Evolutionary conservation across 2,888 invertebrate genomes (phyloP), one percentile per base, ranked within the genome.

Genomic region (Euclidia mi): DNA sequence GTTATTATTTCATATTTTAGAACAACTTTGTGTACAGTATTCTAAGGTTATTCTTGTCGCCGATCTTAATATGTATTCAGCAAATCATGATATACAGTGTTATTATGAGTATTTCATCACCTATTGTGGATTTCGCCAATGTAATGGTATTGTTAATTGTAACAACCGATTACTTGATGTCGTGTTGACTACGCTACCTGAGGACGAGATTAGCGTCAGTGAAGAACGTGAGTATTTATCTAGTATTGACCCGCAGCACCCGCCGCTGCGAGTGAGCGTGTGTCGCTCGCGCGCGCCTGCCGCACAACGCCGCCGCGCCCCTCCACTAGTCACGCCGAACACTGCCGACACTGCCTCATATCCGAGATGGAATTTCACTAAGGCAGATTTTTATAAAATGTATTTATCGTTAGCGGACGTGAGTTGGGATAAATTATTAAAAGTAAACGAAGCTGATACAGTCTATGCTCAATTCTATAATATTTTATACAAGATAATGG

Each of bases 341-440:
- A n/a, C 31, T n/a, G n/a, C 31, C 2, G 1, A 31, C 31, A 31
- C 31, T n/a, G n/a, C 31, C 31, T 31, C 31, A 3, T 53, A n/a
- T 31, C 49, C n/a, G 17, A 28, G 41, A 11, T 72, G 66, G 65
- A 69, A 72, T 41, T 69, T 67, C 20, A 10, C 41, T 29, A 72
- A 63, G 40, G 53, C 57, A 4, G 58, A 67, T 41, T 71, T 50
- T 34, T 6, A 29, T 7, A 15, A 6, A 14, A 15, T 35, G 35
- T 35, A 35, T 12, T 35, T 12, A 35, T 11, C 12, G 7, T 7
- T 35, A 14, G 32, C 32, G 32, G 11, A 32, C 11, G 7, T 10
- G 11, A 10, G 10, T 12, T 32, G 15, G 32, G 32, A 12, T 12
- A 3, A 10, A 32, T 32, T 32, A 6, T 32, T 10, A 10, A 12